Percentiles rank a stretch among this genome's conserved stretches.
These are phyloP conservation scores for Mus spicilegus DNA, from an alignment of 2,113 vertebrate genomes.

Conservation along the genomic window DNA sequence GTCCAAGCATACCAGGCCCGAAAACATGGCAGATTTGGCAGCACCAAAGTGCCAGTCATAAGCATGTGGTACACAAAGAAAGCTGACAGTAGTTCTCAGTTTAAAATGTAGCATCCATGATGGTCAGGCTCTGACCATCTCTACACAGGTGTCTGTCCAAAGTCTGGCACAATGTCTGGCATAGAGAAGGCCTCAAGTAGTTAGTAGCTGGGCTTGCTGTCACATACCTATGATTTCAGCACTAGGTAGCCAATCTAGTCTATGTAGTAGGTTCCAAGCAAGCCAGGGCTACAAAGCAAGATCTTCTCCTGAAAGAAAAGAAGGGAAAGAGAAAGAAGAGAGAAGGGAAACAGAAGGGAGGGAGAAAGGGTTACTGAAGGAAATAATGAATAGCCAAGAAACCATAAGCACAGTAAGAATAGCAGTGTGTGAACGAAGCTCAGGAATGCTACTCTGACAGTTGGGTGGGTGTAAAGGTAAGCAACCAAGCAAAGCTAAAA, in stretches of 20 bases:
- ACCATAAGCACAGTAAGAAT: neutral
- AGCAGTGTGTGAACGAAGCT: neutral
- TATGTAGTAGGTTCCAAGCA: neutral
- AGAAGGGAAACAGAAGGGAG: neutral
- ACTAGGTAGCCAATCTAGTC: neutral
- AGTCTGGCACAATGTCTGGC: neutral
- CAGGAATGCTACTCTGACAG: neutral
- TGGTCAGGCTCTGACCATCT: neutral
- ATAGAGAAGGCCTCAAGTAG: neutral
- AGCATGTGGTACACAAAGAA: neutral
- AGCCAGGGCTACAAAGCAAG: neutral
- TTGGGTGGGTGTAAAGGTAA: neutral
- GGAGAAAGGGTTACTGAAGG: neutral
- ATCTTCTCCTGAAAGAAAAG: neutral
- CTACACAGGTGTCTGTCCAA: neutral
- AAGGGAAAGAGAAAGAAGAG: no score
- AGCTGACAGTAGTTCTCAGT: neutral
- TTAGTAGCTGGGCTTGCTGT: neutral
- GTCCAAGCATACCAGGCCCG: neutral
- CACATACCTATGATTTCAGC: neutral
- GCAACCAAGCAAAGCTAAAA: neutral
- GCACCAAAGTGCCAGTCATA: neutral
- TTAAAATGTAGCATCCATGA: neutral
- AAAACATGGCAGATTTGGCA: no score
- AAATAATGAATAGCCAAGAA: constrained; percentile 2